Percentiles rank a stretch among this genome's conserved stretches.
Conservation (phyloP, 1,140 invertebrate genomes). For the Orussus abietinus region DNA sequence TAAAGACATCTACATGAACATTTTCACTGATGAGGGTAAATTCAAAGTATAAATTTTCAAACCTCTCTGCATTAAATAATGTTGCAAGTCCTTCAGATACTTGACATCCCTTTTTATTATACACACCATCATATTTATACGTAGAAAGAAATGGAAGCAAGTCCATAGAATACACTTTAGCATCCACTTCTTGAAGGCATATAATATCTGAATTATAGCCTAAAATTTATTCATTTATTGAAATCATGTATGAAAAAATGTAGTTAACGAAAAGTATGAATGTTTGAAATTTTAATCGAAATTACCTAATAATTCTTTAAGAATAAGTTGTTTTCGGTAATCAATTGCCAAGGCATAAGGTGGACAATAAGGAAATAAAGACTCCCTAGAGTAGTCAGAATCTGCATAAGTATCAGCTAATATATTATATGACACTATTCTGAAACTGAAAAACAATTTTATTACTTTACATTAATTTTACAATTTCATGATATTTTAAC, state of each 20-base stretch:
- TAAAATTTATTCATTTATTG: slow-evolving; percentile 38
- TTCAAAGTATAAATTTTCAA: slow-evolving; percentile 49
- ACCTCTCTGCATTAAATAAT: slow-evolving; percentile 67
- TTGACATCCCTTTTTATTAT: slow-evolving; percentile 68
- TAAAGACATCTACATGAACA: slow-evolving; percentile 56
- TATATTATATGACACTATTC: slow-evolving; percentile 85
- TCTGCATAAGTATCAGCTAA: slow-evolving; percentile 84
- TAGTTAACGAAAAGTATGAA: slow-evolving; percentile 5
- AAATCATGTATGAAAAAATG: slow-evolving; percentile 12
- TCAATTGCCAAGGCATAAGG: slow-evolving; percentile 72
- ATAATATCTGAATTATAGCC: slow-evolving; percentile 88
- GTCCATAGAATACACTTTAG: slow-evolving; percentile 70
- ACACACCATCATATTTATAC: slow-evolving; percentile 59
- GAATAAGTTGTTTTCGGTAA: slow-evolving; percentile 79
- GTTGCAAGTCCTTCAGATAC: slow-evolving; percentile 76
- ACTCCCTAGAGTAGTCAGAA: slow-evolving; percentile 67
- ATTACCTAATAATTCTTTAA: slow-evolving; percentile 78
- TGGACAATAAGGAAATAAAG: slow-evolving; percentile 78
- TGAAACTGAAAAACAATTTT: slow-evolving; percentile 60
- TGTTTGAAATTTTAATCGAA: slow-evolving; percentile 9
- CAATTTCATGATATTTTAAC: not conserved
- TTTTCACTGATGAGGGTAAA: slow-evolving; percentile 57
- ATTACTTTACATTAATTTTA: slow-evolving; percentile 2
- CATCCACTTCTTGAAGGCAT: slow-evolving; percentile 91
- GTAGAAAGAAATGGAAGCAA: slow-evolving; percentile 61